These are phyloP conservation scores for Ormyrus rosae DNA, from an alignment of 2,888 invertebrate species.

Conservation along the genomic window DNA sequence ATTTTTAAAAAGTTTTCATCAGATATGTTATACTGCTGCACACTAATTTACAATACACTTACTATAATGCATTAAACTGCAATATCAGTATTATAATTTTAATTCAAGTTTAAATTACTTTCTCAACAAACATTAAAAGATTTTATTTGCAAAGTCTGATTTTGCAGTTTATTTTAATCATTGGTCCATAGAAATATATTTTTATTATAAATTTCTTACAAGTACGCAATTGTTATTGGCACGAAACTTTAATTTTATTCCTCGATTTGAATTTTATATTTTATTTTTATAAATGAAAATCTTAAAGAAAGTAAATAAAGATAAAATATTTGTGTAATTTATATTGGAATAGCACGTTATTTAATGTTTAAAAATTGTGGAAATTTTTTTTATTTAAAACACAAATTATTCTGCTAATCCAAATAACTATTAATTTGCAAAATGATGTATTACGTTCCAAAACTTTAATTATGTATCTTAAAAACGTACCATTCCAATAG, in stretches of 20 bases:
- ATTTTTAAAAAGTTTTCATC: conserved; percentile 9
- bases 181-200: conserved; percentile 10
- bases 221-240: not conserved
- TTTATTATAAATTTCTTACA: not conserved
- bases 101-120: not conserved
- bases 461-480: conserved; percentile 32
- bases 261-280: not conserved
- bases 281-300: not conserved
- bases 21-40: conserved; percentile 24
- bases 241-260: conserved; percentile 29
- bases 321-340: conserved; percentile 26
- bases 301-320: conserved; percentile 1
- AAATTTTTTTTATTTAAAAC: conserved; percentile 12
- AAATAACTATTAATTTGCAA: conserved; percentile 15
- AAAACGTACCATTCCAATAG: conserved; percentile 36
- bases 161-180: conserved; percentile 19
- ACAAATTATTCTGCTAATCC: conserved; percentile 38
- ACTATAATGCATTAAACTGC: conserved; percentile 9
- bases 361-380: not conserved
- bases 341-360: not conserved
- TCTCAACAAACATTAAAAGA: not conserved
- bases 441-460: conserved; percentile 27
- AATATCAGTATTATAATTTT: conserved; percentile 43
- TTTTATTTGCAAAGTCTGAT: conserved; percentile 7
- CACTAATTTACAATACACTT: conserved; percentile 22